Percentiles rank a stretch among this genome's conserved stretches.
phyloP scores from a whole-genome alignment of 2,888 invertebrate genomes.

The Pardosa pseudoannulata region DNA sequence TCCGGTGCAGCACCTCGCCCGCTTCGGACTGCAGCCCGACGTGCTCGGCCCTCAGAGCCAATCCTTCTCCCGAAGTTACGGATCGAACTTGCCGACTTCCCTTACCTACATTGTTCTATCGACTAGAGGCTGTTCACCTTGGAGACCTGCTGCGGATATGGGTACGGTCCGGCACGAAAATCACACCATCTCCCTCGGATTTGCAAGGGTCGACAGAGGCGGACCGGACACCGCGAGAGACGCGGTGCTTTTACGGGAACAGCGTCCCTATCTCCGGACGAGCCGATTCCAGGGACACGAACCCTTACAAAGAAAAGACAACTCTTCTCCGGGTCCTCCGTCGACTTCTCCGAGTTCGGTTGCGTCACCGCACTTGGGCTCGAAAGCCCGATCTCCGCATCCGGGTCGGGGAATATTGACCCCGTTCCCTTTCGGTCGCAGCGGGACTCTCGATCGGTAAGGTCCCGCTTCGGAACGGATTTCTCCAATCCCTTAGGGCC shows the following conservation, averaged over 20 bases:
- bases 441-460: no score
- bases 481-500: no score
- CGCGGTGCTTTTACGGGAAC: conserved; percentile 78
- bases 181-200: conserved; percentile 74
- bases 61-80: conserved; percentile 83
- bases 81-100: conserved; percentile 84
- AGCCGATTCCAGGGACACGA: conserved; percentile 78
- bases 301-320: conserved; percentile 17
- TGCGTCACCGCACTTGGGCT: no score
- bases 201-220: no score
- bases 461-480: no score
- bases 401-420: no score
- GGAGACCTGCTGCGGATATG: conserved; percentile 87
- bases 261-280: conserved; percentile 77
- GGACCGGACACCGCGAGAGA: conserved; percentile 77
- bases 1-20: no score
- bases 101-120: conserved; percentile 84
- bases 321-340: conserved; percentile 76
- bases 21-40: no score
- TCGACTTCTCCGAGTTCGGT: no score
- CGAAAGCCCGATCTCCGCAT: no score
- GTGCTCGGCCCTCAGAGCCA: conserved; percentile 86
- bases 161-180: conserved; percentile 74
- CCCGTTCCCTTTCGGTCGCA: no score
- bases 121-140: conserved; percentile 85